Evolutionary conservation across 53 echinoderm and acorn worm genomes (phyloP).

Genomic region (Patiria pectinifera): DNA sequence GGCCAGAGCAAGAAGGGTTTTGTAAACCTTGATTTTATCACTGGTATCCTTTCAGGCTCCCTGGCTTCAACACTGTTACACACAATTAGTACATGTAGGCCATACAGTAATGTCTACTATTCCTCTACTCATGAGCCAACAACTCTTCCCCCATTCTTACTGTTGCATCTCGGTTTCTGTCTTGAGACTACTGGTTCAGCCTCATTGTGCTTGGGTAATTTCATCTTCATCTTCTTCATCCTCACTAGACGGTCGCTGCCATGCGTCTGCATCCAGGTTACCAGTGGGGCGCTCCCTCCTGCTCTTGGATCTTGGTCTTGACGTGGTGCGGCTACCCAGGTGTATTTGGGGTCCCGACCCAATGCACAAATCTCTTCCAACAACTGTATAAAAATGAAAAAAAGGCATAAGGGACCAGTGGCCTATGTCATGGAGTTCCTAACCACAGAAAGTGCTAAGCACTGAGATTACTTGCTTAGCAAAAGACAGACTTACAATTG

Average conservation of each 20-base stretch:
- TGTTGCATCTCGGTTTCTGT: constrained; percentile 71
- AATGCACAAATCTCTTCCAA: constrained; percentile 91
- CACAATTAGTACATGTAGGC: too few species aligned
- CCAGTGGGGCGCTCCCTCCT: constrained; percentile 60
- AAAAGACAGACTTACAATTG: too few species aligned
- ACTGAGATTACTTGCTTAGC: too few species aligned
- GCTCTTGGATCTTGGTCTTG: constrained; percentile 68
- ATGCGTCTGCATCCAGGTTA: constrained; percentile 49
- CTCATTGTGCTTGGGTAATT: constrained; percentile 78
- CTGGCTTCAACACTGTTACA: too few species aligned
- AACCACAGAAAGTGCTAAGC: not conserved
- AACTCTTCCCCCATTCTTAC: constrained; percentile 55
- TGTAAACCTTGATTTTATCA: too few species aligned
- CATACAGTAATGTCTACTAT: too few species aligned
- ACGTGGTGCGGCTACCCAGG: constrained; percentile 81
- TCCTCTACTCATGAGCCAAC: too few species aligned
- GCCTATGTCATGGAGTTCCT: too few species aligned
- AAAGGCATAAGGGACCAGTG: too few species aligned
- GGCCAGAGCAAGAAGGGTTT: too few species aligned
- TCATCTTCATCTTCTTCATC: constrained; percentile 99
- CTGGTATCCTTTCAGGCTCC: too few species aligned
- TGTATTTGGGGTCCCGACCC: constrained; percentile 86
- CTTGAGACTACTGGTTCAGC: constrained; percentile 58
- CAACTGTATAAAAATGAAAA: constrained; percentile 56
- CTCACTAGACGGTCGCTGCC: constrained; percentile 88